Percentiles rank a stretch among this genome's conserved stretches.
These are phyloP conservation scores for Timema podura DNA, from an alignment of 2,888 invertebrate species.

Conservation along the genomic window DNA sequence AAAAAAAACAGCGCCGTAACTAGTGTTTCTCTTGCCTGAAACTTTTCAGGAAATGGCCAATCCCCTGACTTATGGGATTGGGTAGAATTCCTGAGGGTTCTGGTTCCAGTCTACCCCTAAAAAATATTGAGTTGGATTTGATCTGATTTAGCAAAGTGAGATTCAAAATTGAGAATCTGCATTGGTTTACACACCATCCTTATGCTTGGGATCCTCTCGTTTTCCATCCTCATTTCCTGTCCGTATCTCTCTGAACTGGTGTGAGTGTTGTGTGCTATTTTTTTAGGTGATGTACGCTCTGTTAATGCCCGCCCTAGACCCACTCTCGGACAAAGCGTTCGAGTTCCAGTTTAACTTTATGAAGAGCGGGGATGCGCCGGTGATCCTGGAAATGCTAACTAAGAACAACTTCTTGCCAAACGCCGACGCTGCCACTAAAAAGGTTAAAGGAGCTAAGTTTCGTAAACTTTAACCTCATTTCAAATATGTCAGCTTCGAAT, in stretches of 20 bases:
- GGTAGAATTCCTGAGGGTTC: too few species aligned
- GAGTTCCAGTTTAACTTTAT: slow-evolving; percentile 68
- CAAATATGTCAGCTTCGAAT: too few species aligned
- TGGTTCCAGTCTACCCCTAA: too few species aligned
- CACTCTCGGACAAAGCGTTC: slow-evolving; percentile 69
- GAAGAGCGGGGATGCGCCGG: slow-evolving; percentile 60
- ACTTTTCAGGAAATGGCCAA: too few species aligned
- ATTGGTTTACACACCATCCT: not conserved
- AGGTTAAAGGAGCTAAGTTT: too few species aligned
- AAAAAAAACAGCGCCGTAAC: too few species aligned
- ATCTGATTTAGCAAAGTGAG: not conserved
- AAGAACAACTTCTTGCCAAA: slow-evolving; percentile 78
- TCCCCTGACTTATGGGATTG: too few species aligned
- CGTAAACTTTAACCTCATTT: too few species aligned
- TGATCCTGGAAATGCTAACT: slow-evolving; percentile 75
- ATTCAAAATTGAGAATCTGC: not conserved
- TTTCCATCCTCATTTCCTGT: not conserved
- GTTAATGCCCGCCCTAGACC: slow-evolving; percentile 85
- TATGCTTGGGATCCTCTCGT: not conserved
- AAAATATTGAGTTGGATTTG: too few species aligned
- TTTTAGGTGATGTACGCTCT: slow-evolving; percentile 77
- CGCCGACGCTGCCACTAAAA: slow-evolving; percentile 72
- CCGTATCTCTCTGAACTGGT: too few species aligned
- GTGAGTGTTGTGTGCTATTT: slow-evolving; percentile 20
- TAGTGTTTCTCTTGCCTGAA: too few species aligned